Conservation (phyloP, 2,888 invertebrate genomes). For the Spodoptera exigua region DNA sequence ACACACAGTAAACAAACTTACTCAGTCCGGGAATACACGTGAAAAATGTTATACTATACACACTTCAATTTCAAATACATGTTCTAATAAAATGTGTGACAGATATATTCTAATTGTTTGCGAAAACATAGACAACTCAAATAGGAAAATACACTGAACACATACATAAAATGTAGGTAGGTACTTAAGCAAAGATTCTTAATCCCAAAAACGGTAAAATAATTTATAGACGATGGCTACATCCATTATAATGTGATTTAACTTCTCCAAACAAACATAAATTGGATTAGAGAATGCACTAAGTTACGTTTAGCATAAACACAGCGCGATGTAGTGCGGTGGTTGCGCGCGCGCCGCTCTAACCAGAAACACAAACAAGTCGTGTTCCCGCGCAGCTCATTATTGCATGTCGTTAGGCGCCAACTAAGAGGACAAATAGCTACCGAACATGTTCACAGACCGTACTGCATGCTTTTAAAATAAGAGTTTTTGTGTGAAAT, state of each 20-base stretch:
- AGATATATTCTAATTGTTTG: not conserved
- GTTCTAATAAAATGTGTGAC: too few species aligned
- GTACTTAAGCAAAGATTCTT: too few species aligned
- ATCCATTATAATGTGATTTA: not conserved
- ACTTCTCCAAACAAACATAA: constrained; percentile 4
- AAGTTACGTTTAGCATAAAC: constrained; percentile 55
- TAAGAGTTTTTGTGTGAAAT: constrained; percentile 45
- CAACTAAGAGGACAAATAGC: constrained; percentile 71
- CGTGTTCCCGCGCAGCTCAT: constrained; percentile 74
- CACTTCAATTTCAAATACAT: not conserved
- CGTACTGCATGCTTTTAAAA: constrained; percentile 47
- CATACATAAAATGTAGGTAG: too few species aligned
- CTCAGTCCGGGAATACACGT: constrained; percentile 23
- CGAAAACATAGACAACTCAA: not conserved
- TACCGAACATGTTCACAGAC: constrained; percentile 56
- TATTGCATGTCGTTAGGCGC: constrained; percentile 85
- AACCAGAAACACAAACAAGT: constrained; percentile 76
- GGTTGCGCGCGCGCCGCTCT: constrained; percentile 62
- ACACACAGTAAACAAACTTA: constrained; percentile 68
- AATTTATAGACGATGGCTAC: not conserved
- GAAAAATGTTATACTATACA: constrained; percentile 35
- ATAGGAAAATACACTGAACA: not conserved
- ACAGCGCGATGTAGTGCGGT: constrained; percentile 44
- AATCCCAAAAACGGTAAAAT: too few species aligned
- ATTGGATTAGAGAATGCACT: constrained; percentile 25